phyloP scores from a whole-genome alignment of 1,140 invertebrate species.

The Zaprionus ornatus region DNA sequence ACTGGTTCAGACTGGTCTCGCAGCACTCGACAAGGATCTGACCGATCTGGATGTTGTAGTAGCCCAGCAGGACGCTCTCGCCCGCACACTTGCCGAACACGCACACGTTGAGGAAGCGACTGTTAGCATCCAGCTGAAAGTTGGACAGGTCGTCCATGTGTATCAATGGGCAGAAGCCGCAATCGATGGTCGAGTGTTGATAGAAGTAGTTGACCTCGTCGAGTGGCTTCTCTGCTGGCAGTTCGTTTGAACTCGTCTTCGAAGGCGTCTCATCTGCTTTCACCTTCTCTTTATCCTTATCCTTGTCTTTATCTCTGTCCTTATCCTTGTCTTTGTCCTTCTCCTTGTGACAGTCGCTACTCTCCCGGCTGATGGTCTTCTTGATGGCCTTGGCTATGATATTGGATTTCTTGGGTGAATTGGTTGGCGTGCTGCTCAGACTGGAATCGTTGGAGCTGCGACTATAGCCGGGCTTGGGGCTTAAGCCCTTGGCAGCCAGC shows the following conservation, averaged over 20 bases:
- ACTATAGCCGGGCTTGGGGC: constrained; percentile 29
- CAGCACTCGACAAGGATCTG: constrained; percentile 91
- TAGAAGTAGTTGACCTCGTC: constrained; percentile 74
- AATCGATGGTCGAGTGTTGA: constrained; percentile 82
- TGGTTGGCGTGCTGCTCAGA: constrained; percentile 70
- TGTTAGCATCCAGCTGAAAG: constrained; percentile 88
- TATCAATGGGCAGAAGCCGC: constrained; percentile 87
- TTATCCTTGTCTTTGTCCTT: constrained; percentile 24
- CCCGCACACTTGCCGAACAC: constrained; percentile 88
- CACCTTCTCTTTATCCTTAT: constrained; percentile 32
- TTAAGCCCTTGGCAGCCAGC: constrained; percentile 35
- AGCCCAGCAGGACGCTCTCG: constrained; percentile 89
- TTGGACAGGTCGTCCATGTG: constrained; percentile 88
- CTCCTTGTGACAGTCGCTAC: constrained; percentile 48
- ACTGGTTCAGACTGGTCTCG: constrained; percentile 91
- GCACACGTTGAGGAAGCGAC: constrained; percentile 92
- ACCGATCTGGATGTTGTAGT: constrained; percentile 91
- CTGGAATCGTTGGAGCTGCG: constrained; percentile 63
- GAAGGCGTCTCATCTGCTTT: constrained; percentile 32
- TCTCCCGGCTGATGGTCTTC: constrained; percentile 73
- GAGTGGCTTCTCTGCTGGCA: constrained; percentile 8
- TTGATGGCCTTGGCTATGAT: constrained; percentile 75
- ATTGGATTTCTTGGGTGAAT: constrained; percentile 78
- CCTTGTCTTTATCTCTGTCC: constrained; percentile 14
- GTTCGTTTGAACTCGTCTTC: background rate